Percentiles rank a stretch among this genome's conserved stretches.
phyloP scores from a whole-genome alignment of 2,113 vertebrate species.

The Muscicapa adusta region DNA sequence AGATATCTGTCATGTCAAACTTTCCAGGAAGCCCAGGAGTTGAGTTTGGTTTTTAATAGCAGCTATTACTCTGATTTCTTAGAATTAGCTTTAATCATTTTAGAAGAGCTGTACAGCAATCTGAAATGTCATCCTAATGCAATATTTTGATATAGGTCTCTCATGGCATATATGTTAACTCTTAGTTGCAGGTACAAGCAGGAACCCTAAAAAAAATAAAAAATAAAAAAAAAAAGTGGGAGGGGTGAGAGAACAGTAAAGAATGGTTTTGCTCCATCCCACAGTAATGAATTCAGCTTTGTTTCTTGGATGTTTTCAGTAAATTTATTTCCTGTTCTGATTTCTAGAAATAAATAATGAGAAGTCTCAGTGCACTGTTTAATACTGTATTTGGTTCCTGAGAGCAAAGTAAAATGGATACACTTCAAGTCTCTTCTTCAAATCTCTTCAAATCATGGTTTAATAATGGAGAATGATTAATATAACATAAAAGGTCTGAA shows the following conservation, averaged over 20 bases:
- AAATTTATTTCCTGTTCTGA: neutral
- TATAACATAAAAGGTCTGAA: neutral
- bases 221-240: neutral
- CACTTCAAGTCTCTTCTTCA: neutral
- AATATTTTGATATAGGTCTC: constrained; percentile 38
- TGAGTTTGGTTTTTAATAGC: constrained; percentile 49
- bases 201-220: neutral
- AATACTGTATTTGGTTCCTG: neutral
- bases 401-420: neutral
- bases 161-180: neutral
- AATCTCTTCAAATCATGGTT: neutral
- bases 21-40: constrained; percentile 56
- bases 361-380: neutral
- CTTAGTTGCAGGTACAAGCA: neutral
- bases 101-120: constrained; percentile 50
- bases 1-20: constrained; percentile 59
- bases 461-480: neutral
- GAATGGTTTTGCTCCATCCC: neutral
- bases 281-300: neutral
- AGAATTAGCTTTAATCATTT: constrained; percentile 62
- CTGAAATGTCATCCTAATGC: constrained; percentile 52
- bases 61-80: constrained; percentile 66
- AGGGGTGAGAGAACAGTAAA: neutral
- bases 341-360: neutral
- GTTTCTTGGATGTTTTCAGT: neutral